Evolutionary conservation across 1,140 invertebrate species (phyloP), one percentile per base, ranked within the genome.

Genomic region (Nasonia vitripennis): DNA sequence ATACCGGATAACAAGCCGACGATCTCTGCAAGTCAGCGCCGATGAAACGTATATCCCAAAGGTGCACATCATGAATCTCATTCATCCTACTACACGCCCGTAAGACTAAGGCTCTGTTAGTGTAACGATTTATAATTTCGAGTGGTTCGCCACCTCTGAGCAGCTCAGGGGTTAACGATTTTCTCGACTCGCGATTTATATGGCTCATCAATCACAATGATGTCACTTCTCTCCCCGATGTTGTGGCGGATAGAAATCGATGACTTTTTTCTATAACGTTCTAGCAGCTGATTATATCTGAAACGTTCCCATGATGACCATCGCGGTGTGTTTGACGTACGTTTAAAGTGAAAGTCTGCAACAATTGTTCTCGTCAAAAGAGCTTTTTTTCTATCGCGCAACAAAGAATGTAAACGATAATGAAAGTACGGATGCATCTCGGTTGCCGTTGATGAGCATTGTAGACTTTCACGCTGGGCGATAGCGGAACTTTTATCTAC

Each of bases 141-240:
- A 7, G 12, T 2, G 10, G 12, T 37, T 41, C 34, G 34, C 34
- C 12, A 51, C 45, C 45, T 77, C 20, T 41, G 45, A n/a, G 55
- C 74, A 0, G 45, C 74, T 77, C 74, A 51, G n/a, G 12, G 31
- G 73, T 45, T 74, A 34, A 74, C 34, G 73, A 74, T 74, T 74
- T 74, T 74, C 73, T 41, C 41, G 12, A n/a, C 34, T 14, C 23
- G 73, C 37, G 34, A 74, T 41, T 77, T 77, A 12, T 71, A 77
- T 27, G 45, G 23, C 23, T n/a, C 41, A 51, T 77, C 9, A 77
- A 77, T 77, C 45, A 48, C 17, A 77, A 77, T 48, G 37, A 41
- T 74, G 73, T 74, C 34, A 37, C 27, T 20, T 45, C 74, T 41
- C 14, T 20, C 45, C n/a, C 11, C 14, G 51, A 78, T 62, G 14